Evolutionary conservation across 2,113 vertebrate genomes (phyloP).

Genomic region (zebrafish (Danio rerio)): GRCz12tu NC_133183.1:51845501-51846000

Average conservation of each 20-base stretch:
- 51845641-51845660: neutral
- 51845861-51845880: slow-evolving; percentile 32
- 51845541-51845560: slow-evolving; percentile 31
- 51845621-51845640: neutral
- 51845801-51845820: slow-evolving; percentile 28
- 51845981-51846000: neutral
- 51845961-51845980: neutral
- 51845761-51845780: slow-evolving; percentile 29
- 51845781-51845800: slow-evolving; percentile 26
- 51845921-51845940: slow-evolving; percentile 12
- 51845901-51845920: neutral
- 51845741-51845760: slow-evolving; percentile 38
- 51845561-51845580: slow-evolving; percentile 5
- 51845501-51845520: slow-evolving; percentile 41
- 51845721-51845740: slow-evolving; percentile 6
- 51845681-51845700: slow-evolving; percentile 19
- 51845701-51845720: neutral
- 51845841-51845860: slow-evolving; percentile 15
- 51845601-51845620: neutral
- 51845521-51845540: slow-evolving; percentile 39
- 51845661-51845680: neutral
- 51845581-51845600: neutral
- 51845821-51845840: slow-evolving; percentile 26
- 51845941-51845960: neutral
- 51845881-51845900: slow-evolving; percentile 18